phyloP scores from a whole-genome alignment of 2,797 vertebrate species.

The Kryptopterus vitreolus region DNA sequence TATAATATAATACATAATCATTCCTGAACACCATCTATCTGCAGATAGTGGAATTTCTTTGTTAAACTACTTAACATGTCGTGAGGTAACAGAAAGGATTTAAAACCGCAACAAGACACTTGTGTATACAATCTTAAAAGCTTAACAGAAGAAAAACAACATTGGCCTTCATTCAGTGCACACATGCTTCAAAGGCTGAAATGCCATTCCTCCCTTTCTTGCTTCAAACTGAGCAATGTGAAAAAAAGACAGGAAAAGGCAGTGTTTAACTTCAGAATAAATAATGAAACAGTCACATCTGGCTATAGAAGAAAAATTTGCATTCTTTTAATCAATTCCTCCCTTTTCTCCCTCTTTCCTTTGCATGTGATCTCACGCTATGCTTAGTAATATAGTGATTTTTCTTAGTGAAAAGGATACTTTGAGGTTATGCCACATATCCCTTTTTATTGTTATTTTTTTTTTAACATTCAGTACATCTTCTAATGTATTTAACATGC shows the following conservation, averaged over 20 bases:
- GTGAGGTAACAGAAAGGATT: background rate
- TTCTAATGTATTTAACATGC: background rate
- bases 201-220: background rate
- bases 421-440: background rate
- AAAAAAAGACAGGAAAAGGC: background rate
- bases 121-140: background rate
- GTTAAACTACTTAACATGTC: background rate
- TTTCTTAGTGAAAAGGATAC: background rate
- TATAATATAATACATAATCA: too few relatives aligned
- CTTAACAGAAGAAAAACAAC: background rate
- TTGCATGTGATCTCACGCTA: background rate
- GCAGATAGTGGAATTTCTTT: background rate
- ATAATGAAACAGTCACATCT: too few relatives aligned
- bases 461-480: background rate
- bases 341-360: background rate
- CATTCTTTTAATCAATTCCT: too few relatives aligned
- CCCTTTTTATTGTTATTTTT: background rate
- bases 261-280: background rate
- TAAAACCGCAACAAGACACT: background rate
- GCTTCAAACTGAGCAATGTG: background rate
- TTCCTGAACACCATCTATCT: background rate
- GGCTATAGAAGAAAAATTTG: too few relatives aligned
- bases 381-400: background rate
- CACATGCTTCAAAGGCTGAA: background rate
- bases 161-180: background rate